phyloP scores from a whole-genome alignment of 2,797 vertebrate species.

The Crypturellus tataupa region DNA sequence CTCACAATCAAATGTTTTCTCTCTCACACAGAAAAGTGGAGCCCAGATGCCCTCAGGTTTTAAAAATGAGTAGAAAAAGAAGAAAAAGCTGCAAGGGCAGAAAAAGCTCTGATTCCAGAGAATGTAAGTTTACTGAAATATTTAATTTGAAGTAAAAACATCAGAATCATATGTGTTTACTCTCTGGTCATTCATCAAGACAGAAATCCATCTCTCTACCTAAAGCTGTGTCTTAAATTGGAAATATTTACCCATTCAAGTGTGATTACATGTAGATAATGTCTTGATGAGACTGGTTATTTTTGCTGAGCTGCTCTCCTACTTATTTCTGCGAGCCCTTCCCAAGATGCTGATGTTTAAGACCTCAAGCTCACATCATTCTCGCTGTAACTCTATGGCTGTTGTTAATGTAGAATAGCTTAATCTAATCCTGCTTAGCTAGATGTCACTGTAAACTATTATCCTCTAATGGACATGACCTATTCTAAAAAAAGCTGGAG shows the following conservation, averaged over 20 bases:
- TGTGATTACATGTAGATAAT: neutral
- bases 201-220: neutral
- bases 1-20: constrained; percentile 36
- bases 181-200: neutral
- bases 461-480: neutral
- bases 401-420: neutral
- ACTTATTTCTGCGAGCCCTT: neutral
- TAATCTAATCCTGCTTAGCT: neutral
- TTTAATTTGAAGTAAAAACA: neutral
- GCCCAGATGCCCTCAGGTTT: constrained; percentile 21
- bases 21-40: constrained; percentile 59
- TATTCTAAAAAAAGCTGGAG: neutral
- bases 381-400: neutral
- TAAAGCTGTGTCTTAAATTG: neutral
- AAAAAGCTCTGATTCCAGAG: constrained; percentile 86
- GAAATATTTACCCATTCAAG: neutral
- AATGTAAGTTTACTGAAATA: constrained; percentile 84
- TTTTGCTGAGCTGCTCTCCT: neutral
- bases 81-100: constrained; percentile 86
- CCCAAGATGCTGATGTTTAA: neutral
- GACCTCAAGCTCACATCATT: neutral
- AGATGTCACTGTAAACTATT: neutral
- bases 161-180: neutral
- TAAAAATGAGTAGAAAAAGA: constrained; percentile 88
- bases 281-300: neutral